These are phyloP conservation scores for Thamnophis elegans DNA, from an alignment of 2,797 vertebrate species.

Conservation along the genomic window DNA sequence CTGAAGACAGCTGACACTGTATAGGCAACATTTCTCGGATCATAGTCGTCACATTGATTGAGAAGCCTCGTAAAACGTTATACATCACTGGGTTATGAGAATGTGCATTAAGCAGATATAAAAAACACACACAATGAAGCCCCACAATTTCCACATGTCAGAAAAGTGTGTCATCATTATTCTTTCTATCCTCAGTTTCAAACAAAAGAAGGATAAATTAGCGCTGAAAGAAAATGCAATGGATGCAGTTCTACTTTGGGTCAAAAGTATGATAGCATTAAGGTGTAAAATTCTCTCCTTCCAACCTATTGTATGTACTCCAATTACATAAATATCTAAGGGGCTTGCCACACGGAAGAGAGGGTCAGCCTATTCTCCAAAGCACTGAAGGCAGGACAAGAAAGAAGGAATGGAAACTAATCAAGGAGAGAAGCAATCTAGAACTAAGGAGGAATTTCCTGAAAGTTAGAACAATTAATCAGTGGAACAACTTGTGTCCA, in stretches of 20 bases:
- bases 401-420: neutral
- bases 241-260: slow-evolving; percentile 29
- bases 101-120: slow-evolving; percentile 42
- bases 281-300: slow-evolving; percentile 20
- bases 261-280: neutral
- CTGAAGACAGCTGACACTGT: neutral
- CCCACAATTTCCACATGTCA: slow-evolving; percentile 57
- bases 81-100: slow-evolving; percentile 46
- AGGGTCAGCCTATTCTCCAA: neutral
- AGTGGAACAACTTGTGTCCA: neutral
- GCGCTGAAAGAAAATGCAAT: slow-evolving; percentile 23
- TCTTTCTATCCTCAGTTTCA: slow-evolving; percentile 45
- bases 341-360: neutral
- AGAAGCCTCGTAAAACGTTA: slow-evolving; percentile 36
- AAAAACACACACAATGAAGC: slow-evolving; percentile 28
- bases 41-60: slow-evolving; percentile 42
- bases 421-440: neutral
- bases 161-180: slow-evolving; percentile 50
- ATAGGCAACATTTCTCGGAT: slow-evolving; percentile 27
- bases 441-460: neutral
- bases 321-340: neutral
- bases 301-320: too few species aligned
- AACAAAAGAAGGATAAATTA: slow-evolving; percentile 50
- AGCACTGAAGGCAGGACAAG: neutral
- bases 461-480: neutral